These are phyloP conservation scores for Drosophila murphyi DNA, from an alignment of 1,140 invertebrate species.

Conservation along the genomic window DNA sequence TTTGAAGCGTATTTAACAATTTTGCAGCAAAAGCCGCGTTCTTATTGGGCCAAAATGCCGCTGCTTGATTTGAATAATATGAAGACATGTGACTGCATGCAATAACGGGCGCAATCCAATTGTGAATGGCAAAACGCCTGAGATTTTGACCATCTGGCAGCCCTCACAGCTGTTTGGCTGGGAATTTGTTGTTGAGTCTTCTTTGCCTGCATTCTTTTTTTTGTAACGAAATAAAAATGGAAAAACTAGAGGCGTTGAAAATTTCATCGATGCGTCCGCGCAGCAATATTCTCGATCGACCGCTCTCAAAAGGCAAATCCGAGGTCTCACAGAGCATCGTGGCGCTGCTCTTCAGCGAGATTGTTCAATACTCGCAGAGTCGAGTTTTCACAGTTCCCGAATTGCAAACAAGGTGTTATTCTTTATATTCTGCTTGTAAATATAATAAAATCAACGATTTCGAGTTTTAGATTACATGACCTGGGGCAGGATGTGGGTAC, in stretches of 20 bases:
- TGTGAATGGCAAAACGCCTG: background rate
- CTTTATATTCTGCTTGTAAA: background rate
- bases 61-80: constrained; percentile 21
- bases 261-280: constrained; percentile 86
- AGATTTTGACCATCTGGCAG: constrained; percentile 8
- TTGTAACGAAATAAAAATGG: constrained; percentile 61
- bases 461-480: constrained; percentile 90
- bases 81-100: constrained; percentile 18
- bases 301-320: constrained; percentile 95
- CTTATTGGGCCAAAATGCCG: constrained; percentile 48
- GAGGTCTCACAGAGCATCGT: constrained; percentile 97
- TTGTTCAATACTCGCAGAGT: constrained; percentile 99
- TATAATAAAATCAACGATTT: background rate
- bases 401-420: constrained; percentile 87
- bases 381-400: constrained; percentile 97
- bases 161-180: constrained; percentile 30
- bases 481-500: constrained; percentile 97
- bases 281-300: constrained; percentile 95
- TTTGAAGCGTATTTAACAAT: constrained; percentile 82
- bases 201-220: background rate
- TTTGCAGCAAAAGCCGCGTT: constrained; percentile 29
- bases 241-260: constrained; percentile 80
- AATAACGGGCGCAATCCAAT: background rate
- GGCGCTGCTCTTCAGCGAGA: constrained; percentile 98
- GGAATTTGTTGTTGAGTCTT: constrained; percentile 13